Base-by-base conservation (phyloP, 1,140 invertebrate genomes). In the Spodoptera litura region DNA sequence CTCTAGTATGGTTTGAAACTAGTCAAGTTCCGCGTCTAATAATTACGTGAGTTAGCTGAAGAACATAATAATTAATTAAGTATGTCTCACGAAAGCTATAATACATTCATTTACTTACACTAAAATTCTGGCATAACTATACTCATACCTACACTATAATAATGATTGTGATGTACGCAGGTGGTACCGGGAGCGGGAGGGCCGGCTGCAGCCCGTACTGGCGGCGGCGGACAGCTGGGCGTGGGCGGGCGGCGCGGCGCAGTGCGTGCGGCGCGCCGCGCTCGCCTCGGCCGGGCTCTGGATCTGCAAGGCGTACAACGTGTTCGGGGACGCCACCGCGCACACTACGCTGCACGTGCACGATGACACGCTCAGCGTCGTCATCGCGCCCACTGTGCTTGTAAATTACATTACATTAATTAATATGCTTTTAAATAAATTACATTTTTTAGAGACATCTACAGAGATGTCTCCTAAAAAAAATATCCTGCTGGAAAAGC, bases 301-400 rank as follows among this genome's bases (percentile, higher is more conserved):
- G 92, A 83, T 91, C 8, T 92, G 92, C 85, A 90, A 90, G 80
- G 92, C 90, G 0, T 87, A 88, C 77, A 91, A 90, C 81, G 84
- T 84, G 58, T 88, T 82, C 81, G 92, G 92, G 1, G 92, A 92
- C 74, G 88, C 89, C 44, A 90, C 90, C 2, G 88, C 87, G 27
- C 90, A 89, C 51, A 58, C 84, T 27, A 78, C 87, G 8, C 79
- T 93, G 0, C 71, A 81, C 49, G 86, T 93, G 31, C 82, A 81
- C 5, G 85, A 86, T 35, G 85, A 86, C 44, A 53, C 84, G 9
- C 87, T 91, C 49, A 79, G 80, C 20, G 86, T 93, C 58, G 79
- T 84, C 12, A 83, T 93, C 9, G 59, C 72, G 8, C 91, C 92
- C 0, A 12, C 71, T 0, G 71, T 92, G 2, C 78, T 88, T 78